A percentile compares a stretch with the other conserved stretches of the same genome.
These are phyloP conservation scores for Antechinus stuartii DNA, from an alignment of 2,113 vertebrate genomes.

Conservation along the genomic window DNA sequence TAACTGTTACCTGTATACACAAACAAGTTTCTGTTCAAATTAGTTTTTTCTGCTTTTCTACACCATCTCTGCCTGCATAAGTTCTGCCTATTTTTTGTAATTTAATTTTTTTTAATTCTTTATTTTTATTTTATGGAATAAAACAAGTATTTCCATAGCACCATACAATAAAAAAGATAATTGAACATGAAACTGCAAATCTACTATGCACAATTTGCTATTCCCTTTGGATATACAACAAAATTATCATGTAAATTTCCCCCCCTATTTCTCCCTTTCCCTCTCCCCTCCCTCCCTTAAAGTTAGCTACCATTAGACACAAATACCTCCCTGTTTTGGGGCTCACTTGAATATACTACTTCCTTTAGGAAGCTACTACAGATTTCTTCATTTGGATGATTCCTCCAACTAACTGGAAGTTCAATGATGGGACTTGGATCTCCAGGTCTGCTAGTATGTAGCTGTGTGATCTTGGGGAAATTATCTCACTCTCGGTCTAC, in stretches of 20 bases:
- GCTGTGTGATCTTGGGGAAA: neutral
- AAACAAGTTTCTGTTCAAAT: rapidly evolving
- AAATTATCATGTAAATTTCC: too few species aligned
- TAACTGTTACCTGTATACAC: neutral
- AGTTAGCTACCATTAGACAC: too few species aligned
- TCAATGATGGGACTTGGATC: neutral
- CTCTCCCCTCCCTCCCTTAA: too few species aligned
- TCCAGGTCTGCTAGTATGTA: neutral
- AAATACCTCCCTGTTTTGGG: neutral
- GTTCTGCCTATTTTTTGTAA: neutral
- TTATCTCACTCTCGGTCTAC: neutral
- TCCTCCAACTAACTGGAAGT: neutral
- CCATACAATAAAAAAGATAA: too few species aligned
- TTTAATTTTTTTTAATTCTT: too few species aligned
- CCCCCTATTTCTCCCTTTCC: too few species aligned
- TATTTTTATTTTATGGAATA: too few species aligned
- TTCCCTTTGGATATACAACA: too few species aligned
- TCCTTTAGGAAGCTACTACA: neutral
- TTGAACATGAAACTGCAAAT: too few species aligned
- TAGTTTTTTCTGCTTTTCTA: neutral
- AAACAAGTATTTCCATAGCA: too few species aligned
- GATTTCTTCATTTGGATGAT: neutral
- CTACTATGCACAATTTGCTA: too few species aligned
- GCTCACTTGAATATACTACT: neutral
- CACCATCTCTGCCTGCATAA: neutral